Evolutionary conservation across 2,888 invertebrate species (phyloP), one percentile per base, ranked within the genome.

Genomic region (Cataglyphis rosenhaueri): DNA sequence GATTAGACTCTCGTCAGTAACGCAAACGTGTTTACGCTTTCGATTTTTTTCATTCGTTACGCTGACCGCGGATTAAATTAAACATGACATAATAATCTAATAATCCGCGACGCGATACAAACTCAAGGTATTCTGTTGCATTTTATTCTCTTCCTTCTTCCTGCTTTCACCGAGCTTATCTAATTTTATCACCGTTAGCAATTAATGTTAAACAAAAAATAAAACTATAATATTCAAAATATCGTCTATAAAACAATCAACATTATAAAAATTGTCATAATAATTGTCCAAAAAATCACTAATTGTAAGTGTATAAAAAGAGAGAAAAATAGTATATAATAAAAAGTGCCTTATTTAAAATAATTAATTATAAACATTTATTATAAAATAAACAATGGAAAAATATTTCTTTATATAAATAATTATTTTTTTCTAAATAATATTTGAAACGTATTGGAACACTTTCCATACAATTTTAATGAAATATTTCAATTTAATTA

Each of bases 61-160:
- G 59, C 18, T 10, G 32, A 68, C 12, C 44, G 70, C 64, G 68
- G 44, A 35, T 21, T 35, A 61, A 79, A 78, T 68, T 15, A 35
- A 61, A 79, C 18, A 59, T 61, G 78, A 79, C 35, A 44, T 70
- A 70, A 78, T 61, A 44, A 29, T 76, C 76, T 70, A 70, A 64
- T 68, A 70, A 79, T 79, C 35, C 35, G 18, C 70, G 35, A 68
- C 32, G 44, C 57, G 68, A 68, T 70, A 32, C 57, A 2, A n/a
- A 44, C 21, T n/a, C 41, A 32, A 48, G 66, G 41, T 62, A 74
- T 44, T 29, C 57, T 15, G 55, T 65, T 74, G 55, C 15, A 55
- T 15, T n/a, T 9, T 21, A 6, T 44, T 35, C 25, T 61, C 68
- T 68, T 78, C 68, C 57, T 21, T 4, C 78, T 78, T 78, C 78